Conservation (phyloP, 2,888 invertebrate genomes). For the Hetaerina titia region DNA sequence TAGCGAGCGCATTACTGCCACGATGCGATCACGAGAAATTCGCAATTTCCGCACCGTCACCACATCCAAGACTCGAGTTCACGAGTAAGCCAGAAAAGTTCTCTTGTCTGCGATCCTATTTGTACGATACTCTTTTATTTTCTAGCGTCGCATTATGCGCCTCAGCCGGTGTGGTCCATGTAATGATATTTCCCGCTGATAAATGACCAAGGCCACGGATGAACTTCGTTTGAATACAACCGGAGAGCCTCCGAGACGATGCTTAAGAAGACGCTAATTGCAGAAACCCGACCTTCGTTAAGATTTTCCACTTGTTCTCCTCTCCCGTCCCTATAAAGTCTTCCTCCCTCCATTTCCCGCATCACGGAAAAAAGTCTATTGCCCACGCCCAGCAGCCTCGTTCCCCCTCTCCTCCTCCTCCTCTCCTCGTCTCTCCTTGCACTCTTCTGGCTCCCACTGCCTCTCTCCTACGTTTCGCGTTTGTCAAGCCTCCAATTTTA, state of each 20-base stretch:
- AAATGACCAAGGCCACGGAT: slow-evolving; percentile 45
- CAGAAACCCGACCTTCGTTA: slow-evolving; percentile 65
- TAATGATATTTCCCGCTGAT: slow-evolving; percentile 44
- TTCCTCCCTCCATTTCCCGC: neutral
- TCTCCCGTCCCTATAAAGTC: neutral
- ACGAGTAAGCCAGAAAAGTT: neutral
- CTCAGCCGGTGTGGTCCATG: neutral
- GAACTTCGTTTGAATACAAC: slow-evolving; percentile 58
- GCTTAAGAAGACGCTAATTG: slow-evolving; percentile 55
- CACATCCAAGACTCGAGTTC: slow-evolving; percentile 1
- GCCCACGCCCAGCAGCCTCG: neutral
- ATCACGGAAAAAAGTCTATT: slow-evolving; percentile 28
- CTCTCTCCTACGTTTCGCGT: neutral
- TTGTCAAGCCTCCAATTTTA: slow-evolving; percentile 18
- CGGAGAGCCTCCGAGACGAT: slow-evolving; percentile 19
- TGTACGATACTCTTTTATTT: neutral
- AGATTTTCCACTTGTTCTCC: slow-evolving; percentile 24
- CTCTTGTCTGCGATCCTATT: neutral
- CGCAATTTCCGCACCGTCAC: neutral
- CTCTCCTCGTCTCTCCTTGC: neutral
- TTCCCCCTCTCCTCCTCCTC: neutral
- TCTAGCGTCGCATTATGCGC: neutral
- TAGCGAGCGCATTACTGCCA: neutral
- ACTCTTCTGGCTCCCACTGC: neutral
- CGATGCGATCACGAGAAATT: neutral